A percentile compares a stretch with the other conserved stretches of the same genome.
phyloP scores from a whole-genome alignment of 2,888 invertebrate genomes.

The Lydus trimaculatus region DNA sequence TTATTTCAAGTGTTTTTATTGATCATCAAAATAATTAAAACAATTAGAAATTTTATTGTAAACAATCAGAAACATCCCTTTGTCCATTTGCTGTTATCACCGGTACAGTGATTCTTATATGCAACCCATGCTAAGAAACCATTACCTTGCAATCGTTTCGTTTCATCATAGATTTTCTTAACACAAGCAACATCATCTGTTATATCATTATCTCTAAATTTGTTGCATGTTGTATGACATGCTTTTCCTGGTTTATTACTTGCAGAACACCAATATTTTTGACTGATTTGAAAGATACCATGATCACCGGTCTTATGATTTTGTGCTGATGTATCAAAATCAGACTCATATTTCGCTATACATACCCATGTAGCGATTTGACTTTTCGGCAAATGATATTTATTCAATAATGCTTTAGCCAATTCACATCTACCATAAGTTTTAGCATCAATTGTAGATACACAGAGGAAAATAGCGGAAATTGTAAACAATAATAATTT shows the following conservation, averaged over 20 bases:
- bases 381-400: conserved; percentile 57
- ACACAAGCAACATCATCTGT: conserved; percentile 15
- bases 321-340: conserved; percentile 69
- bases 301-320: conserved; percentile 70
- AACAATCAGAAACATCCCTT: neutral
- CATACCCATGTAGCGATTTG: conserved; percentile 62
- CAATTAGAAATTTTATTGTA: too few species aligned
- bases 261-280: conserved; percentile 66
- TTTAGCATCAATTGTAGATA: neutral
- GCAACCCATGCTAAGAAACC: conserved; percentile 17
- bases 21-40: too few species aligned
- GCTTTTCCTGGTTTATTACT: conserved; percentile 52
- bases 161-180: conserved; percentile 22
- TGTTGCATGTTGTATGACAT: conserved; percentile 48
- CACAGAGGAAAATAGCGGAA: neutral
- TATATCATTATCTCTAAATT: conserved; percentile 47
- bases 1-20: too few species aligned
- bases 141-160: conserved; percentile 18
- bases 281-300: conserved; percentile 73
- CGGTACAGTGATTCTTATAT: neutral
- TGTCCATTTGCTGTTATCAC: neutral
- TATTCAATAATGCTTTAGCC: conserved; percentile 18
- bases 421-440: conserved; percentile 20
- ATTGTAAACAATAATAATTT: neutral
- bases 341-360: conserved; percentile 75